Percentiles rank a stretch among this genome's conserved stretches.
Conservation (phyloP, 1,140 invertebrate species). For the Panonychus citri region DNA sequence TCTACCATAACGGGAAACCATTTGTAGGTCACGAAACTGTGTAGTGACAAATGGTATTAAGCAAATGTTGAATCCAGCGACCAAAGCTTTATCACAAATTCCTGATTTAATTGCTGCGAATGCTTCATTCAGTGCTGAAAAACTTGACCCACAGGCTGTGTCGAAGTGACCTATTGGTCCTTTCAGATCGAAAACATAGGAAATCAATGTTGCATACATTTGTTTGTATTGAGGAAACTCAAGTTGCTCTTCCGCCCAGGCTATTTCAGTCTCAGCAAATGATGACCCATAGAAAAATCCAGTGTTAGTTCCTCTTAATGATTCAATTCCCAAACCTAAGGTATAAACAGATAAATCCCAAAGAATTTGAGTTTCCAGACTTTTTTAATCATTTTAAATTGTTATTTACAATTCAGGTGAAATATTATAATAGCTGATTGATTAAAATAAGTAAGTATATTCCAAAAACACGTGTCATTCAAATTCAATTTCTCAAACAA, state of each 20-base stretch:
- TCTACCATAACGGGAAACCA: not conserved
- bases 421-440: too few relatives aligned
- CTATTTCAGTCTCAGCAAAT: conserved; percentile 6
- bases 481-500: too few relatives aligned
- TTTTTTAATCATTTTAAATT: too few relatives aligned
- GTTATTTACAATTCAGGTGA: too few relatives aligned
- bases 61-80: conserved; percentile 27
- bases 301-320: conserved; percentile 37
- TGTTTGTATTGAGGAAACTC: conserved; percentile 56
- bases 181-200: conserved; percentile 67
- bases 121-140: not conserved
- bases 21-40: conserved; percentile 13
- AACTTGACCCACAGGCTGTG: conserved; percentile 58
- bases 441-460: too few relatives aligned
- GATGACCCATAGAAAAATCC: conserved; percentile 77
- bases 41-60: conserved; percentile 23
- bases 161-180: conserved; percentile 72
- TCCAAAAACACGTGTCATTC: too few relatives aligned
- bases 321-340: conserved; percentile 18
- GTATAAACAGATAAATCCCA: conserved; percentile 9
- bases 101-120: conserved; percentile 5
- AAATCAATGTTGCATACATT: conserved; percentile 88
- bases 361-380: too few relatives aligned
- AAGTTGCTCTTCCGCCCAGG: not conserved
- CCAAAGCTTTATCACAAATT: conserved; percentile 21